Conservation (phyloP, 2,113 vertebrate genomes). For the Dinomys branickii region DNA sequence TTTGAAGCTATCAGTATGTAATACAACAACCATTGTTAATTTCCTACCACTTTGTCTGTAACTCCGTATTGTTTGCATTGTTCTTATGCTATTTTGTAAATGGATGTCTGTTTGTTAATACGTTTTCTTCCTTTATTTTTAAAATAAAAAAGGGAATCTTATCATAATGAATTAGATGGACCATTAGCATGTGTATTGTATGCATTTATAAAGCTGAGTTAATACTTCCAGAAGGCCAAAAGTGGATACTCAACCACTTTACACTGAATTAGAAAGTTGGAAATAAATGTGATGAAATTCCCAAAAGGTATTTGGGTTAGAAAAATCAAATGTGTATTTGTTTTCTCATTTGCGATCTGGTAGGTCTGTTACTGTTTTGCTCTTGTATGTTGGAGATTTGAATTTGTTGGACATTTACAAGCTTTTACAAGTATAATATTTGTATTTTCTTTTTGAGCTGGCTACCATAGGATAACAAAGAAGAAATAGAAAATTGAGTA, state of each 20-base stretch:
- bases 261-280: slow-evolving; percentile 17
- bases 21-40: too few relatives aligned
- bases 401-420: slow-evolving; percentile 10
- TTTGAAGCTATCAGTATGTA: too few relatives aligned
- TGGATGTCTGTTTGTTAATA: too few relatives aligned
- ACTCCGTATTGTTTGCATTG: too few relatives aligned
- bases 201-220: not conserved
- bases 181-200: not conserved
- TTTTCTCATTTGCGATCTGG: not conserved
- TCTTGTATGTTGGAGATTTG: not conserved
- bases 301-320: not conserved
- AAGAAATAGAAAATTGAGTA: slow-evolving; percentile 12
- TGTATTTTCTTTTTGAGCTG: not conserved
- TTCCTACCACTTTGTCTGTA: too few relatives aligned
- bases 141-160: too few relatives aligned
- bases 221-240: not conserved
- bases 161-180: not conserved
- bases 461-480: not conserved
- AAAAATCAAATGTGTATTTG: not conserved
- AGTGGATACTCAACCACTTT: not conserved
- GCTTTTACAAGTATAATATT: slow-evolving; percentile 15
- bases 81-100: too few relatives aligned
- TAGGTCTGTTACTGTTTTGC: not conserved
- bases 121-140: too few relatives aligned
- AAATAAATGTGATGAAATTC: not conserved